Evolutionary conservation across 1,140 invertebrate genomes (phyloP), one percentile per base, ranked within the genome.

Genomic region (Kradibia gibbosae): DNA sequence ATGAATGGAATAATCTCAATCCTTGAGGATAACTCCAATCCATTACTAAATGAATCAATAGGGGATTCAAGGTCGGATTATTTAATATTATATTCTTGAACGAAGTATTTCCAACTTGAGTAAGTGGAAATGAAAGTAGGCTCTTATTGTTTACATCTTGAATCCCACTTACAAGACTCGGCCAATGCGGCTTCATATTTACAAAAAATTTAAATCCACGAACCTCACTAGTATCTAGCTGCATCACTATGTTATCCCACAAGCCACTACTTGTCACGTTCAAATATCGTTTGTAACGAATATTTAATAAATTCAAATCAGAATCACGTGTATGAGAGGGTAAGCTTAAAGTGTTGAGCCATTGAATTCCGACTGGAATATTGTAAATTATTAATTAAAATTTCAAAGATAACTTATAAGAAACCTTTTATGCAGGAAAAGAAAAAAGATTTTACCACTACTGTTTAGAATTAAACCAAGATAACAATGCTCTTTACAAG

Each of bases 31-130:
- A 93, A 84, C 81, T 89, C 86, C 90, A 92, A 82, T 94, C 93
- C 88, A 95, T 92, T 13, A 94, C 89, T 57, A 95, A 87, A 81
- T 95, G 94, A 75, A 94, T 88, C 17, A 94, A 85, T 34, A 95
- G 81, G 78, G 92, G 92, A 86, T 91, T 92, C 85, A 91, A 90
- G 42, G 93, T 93, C 55, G 94, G 94, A 91, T 95, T 95, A 79
- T 91, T 86, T 48, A 95, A 85, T 53, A 91, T 92, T 55, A 95
- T 88, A 73, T 92, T 92, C 82, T 92, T 89, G 80, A 94, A 93
- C n/a, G 95, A 94, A 50, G 92, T 93, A 88, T 96, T 96, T 70
- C 95, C 95, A 81, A 97, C 93, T 91, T 97, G 96, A 10, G 96
- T 97, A 42, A 97, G 88, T 15, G 96, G 96, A 92, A 97, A 97